phyloP scores from a whole-genome alignment of 30 jellyfish, hydroid and myxozoan genomes.

The Aurelia sp. region DNA sequence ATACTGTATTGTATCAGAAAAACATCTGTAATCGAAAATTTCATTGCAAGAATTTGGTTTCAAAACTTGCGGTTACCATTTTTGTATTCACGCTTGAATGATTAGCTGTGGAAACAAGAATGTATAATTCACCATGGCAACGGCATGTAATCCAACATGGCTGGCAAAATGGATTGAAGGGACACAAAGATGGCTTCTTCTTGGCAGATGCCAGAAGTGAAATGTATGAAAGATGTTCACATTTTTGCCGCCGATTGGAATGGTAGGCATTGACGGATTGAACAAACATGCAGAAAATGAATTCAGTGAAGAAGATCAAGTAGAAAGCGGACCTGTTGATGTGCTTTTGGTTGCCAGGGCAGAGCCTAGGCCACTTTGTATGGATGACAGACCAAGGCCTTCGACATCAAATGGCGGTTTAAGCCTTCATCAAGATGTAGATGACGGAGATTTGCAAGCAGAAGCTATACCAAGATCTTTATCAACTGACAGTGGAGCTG shows the following conservation, averaged over 20 bases:
- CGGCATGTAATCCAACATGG: constrained; percentile 47
- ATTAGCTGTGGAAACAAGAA: too few species aligned
- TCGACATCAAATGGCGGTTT: constrained; percentile 5
- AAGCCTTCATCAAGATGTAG: background rate
- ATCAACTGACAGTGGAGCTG: too few species aligned
- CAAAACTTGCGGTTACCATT: too few species aligned
- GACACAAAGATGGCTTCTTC: too few species aligned
- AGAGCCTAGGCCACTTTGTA: constrained; percentile 24
- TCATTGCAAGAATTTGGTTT: too few species aligned
- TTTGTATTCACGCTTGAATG: too few species aligned
- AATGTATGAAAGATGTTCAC: constrained; percentile 24
- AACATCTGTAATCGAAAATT: too few species aligned
- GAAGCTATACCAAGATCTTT: background rate
- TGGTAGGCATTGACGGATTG: constrained; percentile 17
- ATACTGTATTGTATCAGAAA: too few species aligned
- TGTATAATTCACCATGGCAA: constrained; percentile 36
- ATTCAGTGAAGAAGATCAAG: constrained; percentile 18
- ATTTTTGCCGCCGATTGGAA: constrained; percentile 69
- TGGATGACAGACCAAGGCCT: background rate
- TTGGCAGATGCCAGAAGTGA: too few species aligned
- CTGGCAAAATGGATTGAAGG: constrained; percentile 11
- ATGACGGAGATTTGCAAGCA: background rate
- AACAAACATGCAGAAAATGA: background rate
- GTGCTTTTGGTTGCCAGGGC: constrained; percentile 24
- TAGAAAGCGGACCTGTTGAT: background rate